Percentiles rank a stretch among this genome's conserved stretches.
Conservation (phyloP, 2,888 invertebrate species). For the Archaeoteleia sp. region DNA sequence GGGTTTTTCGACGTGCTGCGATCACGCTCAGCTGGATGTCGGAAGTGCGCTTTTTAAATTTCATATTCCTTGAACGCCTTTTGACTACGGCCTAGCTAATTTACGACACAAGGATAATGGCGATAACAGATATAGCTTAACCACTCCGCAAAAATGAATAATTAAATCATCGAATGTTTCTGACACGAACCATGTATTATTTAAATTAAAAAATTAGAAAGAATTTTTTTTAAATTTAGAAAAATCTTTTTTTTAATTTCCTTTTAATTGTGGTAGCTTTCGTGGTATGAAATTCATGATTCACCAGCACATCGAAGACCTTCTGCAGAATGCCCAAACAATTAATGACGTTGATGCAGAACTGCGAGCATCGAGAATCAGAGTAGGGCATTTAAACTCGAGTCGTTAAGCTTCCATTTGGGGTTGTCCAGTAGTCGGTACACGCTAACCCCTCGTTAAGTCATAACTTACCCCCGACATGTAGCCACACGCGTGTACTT, state of each 20-base stretch:
- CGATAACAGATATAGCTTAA: constrained; percentile 46
- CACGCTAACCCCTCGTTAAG: constrained; percentile 75
- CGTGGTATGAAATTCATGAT: background rate
- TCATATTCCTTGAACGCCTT: constrained; percentile 59
- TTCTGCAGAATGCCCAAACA: constrained; percentile 31
- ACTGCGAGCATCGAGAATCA: constrained; percentile 67
- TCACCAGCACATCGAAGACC: background rate
- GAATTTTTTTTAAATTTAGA: too few relatives aligned
- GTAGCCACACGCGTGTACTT: constrained; percentile 50
- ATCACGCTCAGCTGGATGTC: constrained; percentile 42
- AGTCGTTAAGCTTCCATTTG: constrained; percentile 66
- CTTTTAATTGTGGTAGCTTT: background rate
- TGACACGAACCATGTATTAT: too few relatives aligned
- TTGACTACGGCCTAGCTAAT: constrained; percentile 43
- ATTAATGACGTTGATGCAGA: constrained; percentile 57
- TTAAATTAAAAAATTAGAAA: too few relatives aligned
- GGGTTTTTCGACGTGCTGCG: constrained; percentile 42
- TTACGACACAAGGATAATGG: constrained; percentile 46
- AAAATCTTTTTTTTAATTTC: too few relatives aligned
- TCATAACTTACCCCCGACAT: constrained; percentile 72
- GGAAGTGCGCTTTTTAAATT: constrained; percentile 51
- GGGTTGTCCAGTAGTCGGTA: constrained; percentile 64
- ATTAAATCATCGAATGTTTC: too few relatives aligned
- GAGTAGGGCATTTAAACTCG: constrained; percentile 67
- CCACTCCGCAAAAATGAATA: too few relatives aligned